phyloP scores from a whole-genome alignment of 2,113 vertebrate genomes.

The Orientallactaga bullata region DNA sequence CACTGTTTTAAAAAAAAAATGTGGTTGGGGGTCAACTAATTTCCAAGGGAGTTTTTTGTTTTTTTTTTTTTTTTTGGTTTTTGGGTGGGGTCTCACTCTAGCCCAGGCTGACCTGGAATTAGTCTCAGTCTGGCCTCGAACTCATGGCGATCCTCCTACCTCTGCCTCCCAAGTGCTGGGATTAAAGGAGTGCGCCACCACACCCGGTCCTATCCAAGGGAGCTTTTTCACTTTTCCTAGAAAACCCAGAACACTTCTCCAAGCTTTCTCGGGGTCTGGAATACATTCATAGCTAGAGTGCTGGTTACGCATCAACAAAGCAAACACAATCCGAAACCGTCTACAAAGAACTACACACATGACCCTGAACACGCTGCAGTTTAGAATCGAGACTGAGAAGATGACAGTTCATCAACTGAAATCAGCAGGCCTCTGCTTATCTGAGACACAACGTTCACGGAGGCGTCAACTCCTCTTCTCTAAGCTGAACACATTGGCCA shows the following conservation, averaged over 20 bases:
- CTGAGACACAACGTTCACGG: not conserved
- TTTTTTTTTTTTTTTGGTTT: no score
- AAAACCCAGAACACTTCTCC: constrained; percentile 64
- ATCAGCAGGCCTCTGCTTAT: not conserved
- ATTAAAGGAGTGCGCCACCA: no score
- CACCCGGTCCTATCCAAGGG: not conserved
- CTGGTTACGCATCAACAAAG: constrained; percentile 65
- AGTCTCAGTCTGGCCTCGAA: no score
- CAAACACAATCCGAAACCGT: not conserved
- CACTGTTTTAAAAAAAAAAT: not conserved
- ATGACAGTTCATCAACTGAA: not conserved
- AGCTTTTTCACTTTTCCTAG: constrained; percentile 57
- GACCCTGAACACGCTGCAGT: constrained; percentile 43
- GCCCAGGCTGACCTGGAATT: no score
- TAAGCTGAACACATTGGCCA: not conserved
- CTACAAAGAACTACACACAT: not conserved
- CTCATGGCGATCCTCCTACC: no score
- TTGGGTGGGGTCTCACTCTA: no score
- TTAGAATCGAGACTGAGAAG: constrained; percentile 31
- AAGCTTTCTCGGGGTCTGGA: constrained; percentile 58
- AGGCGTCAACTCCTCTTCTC: not conserved
- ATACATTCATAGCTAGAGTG: constrained; percentile 68
- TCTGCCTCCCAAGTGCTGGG: no score
- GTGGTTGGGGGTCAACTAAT: constrained; percentile 15
- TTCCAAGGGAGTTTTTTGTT: not conserved